phyloP scores from a whole-genome alignment of 2,113 vertebrate genomes.

The Pelusios castaneus region DNA sequence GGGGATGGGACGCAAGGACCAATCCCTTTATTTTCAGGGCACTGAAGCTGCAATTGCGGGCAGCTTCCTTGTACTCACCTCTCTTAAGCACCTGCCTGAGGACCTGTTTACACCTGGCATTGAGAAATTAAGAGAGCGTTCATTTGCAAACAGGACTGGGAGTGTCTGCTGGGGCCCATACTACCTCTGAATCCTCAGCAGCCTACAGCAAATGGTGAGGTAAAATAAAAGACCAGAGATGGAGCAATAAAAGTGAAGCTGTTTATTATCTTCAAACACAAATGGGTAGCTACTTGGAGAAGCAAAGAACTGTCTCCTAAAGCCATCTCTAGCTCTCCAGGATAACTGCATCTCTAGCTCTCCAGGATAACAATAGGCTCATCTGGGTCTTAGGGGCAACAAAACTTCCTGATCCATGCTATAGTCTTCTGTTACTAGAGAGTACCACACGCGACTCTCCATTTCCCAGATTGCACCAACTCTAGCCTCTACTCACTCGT shows the following conservation, averaged over 20 bases:
- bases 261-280: slow-evolving; percentile 47
- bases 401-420: neutral
- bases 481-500: neutral
- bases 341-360: neutral
- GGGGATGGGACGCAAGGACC: neutral
- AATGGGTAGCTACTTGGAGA: slow-evolving; percentile 18
- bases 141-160: neutral
- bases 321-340: neutral
- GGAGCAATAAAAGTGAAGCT: slow-evolving; percentile 60
- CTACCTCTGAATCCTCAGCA: slow-evolving; percentile 43
- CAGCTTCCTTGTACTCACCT: neutral
- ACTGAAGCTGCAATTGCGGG: neutral
- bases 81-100: neutral
- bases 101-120: neutral
- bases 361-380: neutral
- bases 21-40: neutral
- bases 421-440: neutral
- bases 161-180: slow-evolving; percentile 19
- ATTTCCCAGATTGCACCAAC: neutral
- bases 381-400: neutral
- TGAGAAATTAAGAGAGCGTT: neutral
- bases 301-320: slow-evolving; percentile 25
- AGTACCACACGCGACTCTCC: neutral
- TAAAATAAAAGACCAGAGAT: slow-evolving; percentile 45
- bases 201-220: neutral